Evolutionary conservation across 1,140 invertebrate species (phyloP), one percentile per base, ranked within the genome.

Genomic region (Diabrotica virgifera): DNA sequence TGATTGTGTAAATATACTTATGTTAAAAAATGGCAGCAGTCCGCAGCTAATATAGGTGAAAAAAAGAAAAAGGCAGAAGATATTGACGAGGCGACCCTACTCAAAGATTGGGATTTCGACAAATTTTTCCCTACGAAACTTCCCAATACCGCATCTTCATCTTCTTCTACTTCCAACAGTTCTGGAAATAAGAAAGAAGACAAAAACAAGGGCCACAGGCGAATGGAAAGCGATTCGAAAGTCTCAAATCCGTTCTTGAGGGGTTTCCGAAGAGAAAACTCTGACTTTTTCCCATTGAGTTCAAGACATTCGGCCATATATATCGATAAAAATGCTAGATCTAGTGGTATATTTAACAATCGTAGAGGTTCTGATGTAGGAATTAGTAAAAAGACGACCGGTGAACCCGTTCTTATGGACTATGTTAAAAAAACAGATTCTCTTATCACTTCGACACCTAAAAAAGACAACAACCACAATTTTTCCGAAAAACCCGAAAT

Each of bases 41-140:
- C 74, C 66, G 77, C 74, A 72, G 74, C 74, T 73, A 74, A 75
- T 77, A 70, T 67, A 67, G 64, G 57, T 52, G 66, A 71, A 54
- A 67, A 68, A 69, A 35, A 64, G 64, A 73, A 69, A 69, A 72
- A 71, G 52, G 75, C 67, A 72, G 77, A 79, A 73, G 86, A 89
- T 68, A 80, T 85, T 68, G 88, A 90, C 72, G 89, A 90, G 78
- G 86, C 88, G 52, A 85, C 87, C 46, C 82, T 92, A 37, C 81
- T 93, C 55, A 89, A 89, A 78, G 90, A 92, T 67, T 93, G 90
- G 90, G 89, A 92, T 79, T 89, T 93, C 80, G 87, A 89, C 67
- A 85, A 87, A 77, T 92, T 92, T 82, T 92, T 93, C 78, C 88
- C 89, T 36, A 80, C 66, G 82, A 80, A 76, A 69, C 60, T 70